Evolutionary conservation across 1,140 invertebrate species (phyloP), one percentile per base, ranked within the genome.

Genomic region (Drosophila arizonae): DNA sequence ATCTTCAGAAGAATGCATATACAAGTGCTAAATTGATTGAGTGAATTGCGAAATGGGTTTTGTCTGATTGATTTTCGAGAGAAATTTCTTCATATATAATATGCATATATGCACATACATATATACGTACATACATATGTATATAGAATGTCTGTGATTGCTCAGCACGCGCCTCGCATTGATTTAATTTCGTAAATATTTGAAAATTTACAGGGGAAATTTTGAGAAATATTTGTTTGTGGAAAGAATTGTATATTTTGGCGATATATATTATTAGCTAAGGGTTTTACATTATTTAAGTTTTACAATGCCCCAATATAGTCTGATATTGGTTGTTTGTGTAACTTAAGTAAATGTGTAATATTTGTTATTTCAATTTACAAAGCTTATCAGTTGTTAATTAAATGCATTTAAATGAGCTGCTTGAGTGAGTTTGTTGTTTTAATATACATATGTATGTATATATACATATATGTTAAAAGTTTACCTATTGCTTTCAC

Each of bases 1-100:
- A 52, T 54, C 46, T 24, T 17, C 21, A 21, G 39, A 26, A 41
- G 45, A n/a, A 36, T 50, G 26, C 50, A 45, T 17, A 62, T 51
- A 28, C 50, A 39, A 39, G 10, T 4, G 11, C 21, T 36, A 1
- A 50, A 57, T 30, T 41, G n/a, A 30, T 15, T 60, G 48, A 30
- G 33, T 21, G 21, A 30, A 28, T 67, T 50, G 13, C 6, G 28
- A 48, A 56, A 24, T 48, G 43, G 41, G 28, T 48, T 43, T 43
- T 11, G 2, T 46, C 28, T 30, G 3, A 61, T 61, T 30, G 41
- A 17, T 28, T 15, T 58, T 58, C 26, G 13, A 45, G 8, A 30
- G 41, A 46, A 46, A 15, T 58, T 58, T n/a, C n/a, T 24, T 39
- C 10, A 11, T 39, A 39, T 39, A 4, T 39, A 3, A 39, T 3